These are phyloP conservation scores for Therioaphis trifolii DNA, from an alignment of 2,888 invertebrate genomes.

Conservation along the genomic window DNA sequence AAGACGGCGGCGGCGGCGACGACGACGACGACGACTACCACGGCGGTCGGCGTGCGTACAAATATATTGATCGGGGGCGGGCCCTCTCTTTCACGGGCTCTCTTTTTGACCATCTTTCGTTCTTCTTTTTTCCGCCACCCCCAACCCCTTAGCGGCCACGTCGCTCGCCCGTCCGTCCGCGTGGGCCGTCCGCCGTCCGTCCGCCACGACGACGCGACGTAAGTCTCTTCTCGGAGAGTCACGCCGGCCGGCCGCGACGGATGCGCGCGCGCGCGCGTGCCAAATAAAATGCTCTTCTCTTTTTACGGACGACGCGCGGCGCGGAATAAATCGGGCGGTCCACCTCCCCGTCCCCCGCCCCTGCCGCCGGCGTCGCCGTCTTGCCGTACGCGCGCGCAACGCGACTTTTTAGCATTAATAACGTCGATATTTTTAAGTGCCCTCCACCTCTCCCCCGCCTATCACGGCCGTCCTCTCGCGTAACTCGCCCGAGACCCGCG, in stretches of 20 bases:
- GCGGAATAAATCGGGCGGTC: too few species aligned
- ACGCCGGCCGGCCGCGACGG: too few species aligned
- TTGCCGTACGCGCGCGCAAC: not conserved
- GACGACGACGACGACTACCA: constrained; percentile 26
- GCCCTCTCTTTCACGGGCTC: constrained; percentile 22
- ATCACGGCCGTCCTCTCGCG: not conserved
- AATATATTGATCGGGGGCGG: constrained; percentile 62
- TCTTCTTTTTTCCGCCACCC: constrained; percentile 22
- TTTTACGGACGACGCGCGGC: not conserved
- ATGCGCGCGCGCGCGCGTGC: not conserved
- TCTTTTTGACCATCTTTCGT: constrained; percentile 62
- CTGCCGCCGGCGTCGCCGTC: not conserved
- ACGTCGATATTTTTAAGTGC: constrained; percentile 31
- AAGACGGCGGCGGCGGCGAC: constrained; percentile 30
- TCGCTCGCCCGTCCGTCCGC: constrained; percentile 17
- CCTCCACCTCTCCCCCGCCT: too few species aligned
- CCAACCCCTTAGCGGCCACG: not conserved
- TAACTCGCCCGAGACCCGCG: not conserved
- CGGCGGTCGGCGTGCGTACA: constrained; percentile 31
- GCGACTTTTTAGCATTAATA: constrained; percentile 28
- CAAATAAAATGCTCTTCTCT: too few species aligned
- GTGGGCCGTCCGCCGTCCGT: not conserved
- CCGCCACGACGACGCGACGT: too few species aligned
- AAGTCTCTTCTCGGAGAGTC: too few species aligned
- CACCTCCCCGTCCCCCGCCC: too few species aligned